Base-by-base conservation (phyloP, 2,113 vertebrate species). In the Xyrauchen texanus region DNA sequence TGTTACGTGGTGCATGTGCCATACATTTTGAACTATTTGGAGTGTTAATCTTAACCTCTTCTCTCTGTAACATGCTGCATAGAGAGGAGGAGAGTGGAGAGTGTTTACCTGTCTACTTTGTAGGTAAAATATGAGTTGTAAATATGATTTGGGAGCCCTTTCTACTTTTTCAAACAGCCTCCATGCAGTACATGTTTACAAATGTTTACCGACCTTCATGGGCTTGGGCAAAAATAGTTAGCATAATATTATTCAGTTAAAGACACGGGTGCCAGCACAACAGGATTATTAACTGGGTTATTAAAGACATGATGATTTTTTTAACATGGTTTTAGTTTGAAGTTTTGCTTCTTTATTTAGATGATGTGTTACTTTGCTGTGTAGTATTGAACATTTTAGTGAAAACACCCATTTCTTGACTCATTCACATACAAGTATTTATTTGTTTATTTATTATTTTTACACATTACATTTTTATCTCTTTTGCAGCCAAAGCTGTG, bases 401-500 rank as follows among this genome's bases (percentile, higher is more conserved):
- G 16, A 62, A 21, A 15, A 63, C 51, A 51, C 6, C 34, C 46
- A 16, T 75, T n/a, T 34, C 21, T 34, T 34, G 12, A 13, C 64
- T 42, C 3, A 7, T 21, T 47, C 45, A 60, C 9, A 81, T 60
- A 49, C 21, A 34, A n/a, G n/a, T n/a, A 49, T 5, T 8, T 49
- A 49, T 6, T 49, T 49, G 2, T 49, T 49, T 49, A 8, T 49
- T 49, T 7, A 4, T 7, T 8, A 49, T 49, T 8, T 49, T 8
- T 4, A 34, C 21, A 34, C 21, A 34, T 34, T 8, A 49, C 4
- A 49, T 49, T 6, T 49, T 82, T 63, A 68, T 53, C 8, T 83
- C 47, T 80, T 69, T 78, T 57, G 9, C 88, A 99, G 97, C 96
- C 92, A 96, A 96, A 95, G 96, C 95, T 60, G 91, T 94, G 80